A percentile compares a stretch with the other conserved stretches of the same genome.
Evolutionary conservation across 2,888 invertebrate genomes (phyloP).

Genomic region (Drosophila falleni): DNA sequence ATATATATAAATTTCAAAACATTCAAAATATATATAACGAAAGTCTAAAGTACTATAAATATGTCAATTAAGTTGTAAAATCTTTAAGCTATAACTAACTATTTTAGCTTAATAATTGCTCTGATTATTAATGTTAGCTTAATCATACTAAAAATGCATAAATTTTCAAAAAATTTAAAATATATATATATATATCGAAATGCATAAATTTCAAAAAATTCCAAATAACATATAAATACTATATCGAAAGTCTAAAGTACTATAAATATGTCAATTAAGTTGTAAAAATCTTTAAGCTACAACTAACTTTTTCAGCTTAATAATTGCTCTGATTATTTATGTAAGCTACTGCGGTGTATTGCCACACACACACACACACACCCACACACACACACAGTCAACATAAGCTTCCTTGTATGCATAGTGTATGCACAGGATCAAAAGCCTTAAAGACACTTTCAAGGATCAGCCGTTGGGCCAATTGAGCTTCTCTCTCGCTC

Average conservation of each 20-base stretch:
- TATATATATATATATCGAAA: too few species aligned
- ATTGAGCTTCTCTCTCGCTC: slow-evolving; percentile 29
- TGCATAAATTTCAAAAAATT: too few species aligned
- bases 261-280: too few species aligned
- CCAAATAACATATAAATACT: too few species aligned
- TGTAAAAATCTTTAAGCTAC: neutral
- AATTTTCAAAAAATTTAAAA: too few species aligned
- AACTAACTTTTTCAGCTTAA: neutral
- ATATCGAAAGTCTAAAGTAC: too few species aligned
- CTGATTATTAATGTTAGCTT: neutral
- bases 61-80: neutral
- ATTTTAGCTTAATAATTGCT: neutral
- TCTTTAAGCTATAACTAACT: neutral
- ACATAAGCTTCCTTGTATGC: neutral
- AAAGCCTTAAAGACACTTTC: slow-evolving; percentile 32
- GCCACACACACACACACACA: neutral
- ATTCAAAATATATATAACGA: too few species aligned
- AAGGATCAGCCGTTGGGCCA: slow-evolving; percentile 56
- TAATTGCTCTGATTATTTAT: neutral
- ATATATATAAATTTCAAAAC: too few species aligned
- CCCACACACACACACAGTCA: neutral
- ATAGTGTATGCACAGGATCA: slow-evolving; percentile 16
- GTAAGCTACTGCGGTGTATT: neutral
- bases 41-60: too few species aligned
- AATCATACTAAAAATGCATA: too few species aligned